A percentile compares a stretch with the other conserved stretches of the same genome.
Evolutionary conservation across 1,140 invertebrate genomes (phyloP).

Genomic region (Delia radicum): DNA sequence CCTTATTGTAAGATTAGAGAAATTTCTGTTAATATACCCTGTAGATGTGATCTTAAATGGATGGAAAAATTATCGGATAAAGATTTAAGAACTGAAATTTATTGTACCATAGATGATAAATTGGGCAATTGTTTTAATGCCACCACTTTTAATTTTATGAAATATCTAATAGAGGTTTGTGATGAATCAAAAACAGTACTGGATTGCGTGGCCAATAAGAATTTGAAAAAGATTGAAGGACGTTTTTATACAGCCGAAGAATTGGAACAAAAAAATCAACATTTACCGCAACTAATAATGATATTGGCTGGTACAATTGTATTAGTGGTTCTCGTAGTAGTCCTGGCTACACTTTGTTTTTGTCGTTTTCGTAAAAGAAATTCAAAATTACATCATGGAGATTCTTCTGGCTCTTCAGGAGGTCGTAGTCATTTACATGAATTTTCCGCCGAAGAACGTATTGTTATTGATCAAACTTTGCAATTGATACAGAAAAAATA

Average conservation of each 20-base stretch:
- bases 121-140: conserved; percentile 43
- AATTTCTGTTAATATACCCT: conserved; percentile 32
- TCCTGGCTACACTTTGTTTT: conserved; percentile 2
- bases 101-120: conserved; percentile 34
- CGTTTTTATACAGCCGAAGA: conserved; percentile 35
- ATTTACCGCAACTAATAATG: conserved; percentile 15
- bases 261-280: conserved; percentile 8
- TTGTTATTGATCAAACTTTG: conserved; percentile 32
- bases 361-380: not conserved
- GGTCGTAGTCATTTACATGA: conserved; percentile 24
- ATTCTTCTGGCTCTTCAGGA: not conserved
- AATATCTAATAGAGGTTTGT: conserved; percentile 44
- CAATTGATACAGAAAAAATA: conserved; percentile 32
- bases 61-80: conserved; percentile 33
- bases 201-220: conserved; percentile 34
- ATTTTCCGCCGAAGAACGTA: conserved; percentile 31
- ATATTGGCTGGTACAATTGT: conserved; percentile 5
- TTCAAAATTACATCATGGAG: not conserved
- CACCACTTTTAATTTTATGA: conserved; percentile 33
- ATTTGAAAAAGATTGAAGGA: conserved; percentile 28
- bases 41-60: conserved; percentile 39
- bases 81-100: conserved; percentile 43
- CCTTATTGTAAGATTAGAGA: conserved; percentile 35
- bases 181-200: conserved; percentile 30
- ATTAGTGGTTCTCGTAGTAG: not conserved